Conservation (phyloP, 2,888 invertebrate genomes). For the Scaptomyza reducta region DNA sequence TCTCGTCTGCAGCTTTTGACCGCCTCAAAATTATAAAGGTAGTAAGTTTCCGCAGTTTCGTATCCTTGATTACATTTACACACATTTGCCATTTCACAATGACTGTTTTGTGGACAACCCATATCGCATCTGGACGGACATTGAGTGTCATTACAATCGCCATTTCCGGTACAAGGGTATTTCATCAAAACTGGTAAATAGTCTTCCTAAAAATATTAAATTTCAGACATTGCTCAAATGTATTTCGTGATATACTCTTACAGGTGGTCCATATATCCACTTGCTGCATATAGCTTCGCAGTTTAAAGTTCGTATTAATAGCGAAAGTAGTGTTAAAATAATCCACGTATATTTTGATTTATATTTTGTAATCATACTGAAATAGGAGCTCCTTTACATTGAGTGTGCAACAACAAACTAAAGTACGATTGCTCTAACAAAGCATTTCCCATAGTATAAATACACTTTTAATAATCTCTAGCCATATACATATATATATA, state of each 20-base stretch:
- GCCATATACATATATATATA: too few species aligned
- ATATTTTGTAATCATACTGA: neutral
- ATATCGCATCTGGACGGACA: conserved; percentile 27
- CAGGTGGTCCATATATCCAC: conserved; percentile 17
- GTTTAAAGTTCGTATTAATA: neutral
- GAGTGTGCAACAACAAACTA: neutral
- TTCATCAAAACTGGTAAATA: conserved; percentile 18
- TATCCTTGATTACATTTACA: conserved; percentile 10
- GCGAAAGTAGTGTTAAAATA: neutral
- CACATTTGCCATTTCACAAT: conserved; percentile 14
- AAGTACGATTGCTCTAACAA: neutral
- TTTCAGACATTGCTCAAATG: neutral
- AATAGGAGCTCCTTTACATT: neutral
- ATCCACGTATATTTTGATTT: neutral
- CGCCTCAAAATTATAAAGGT: neutral
- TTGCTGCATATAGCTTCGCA: conserved; percentile 11
- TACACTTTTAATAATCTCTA: too few species aligned
- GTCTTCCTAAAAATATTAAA: conserved; percentile 4
- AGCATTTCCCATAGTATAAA: too few species aligned
- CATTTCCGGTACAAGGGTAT: conserved; percentile 22
- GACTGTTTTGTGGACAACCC: conserved; percentile 25
- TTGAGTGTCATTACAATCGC: neutral
- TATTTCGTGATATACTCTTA: neutral
- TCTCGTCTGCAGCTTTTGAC: conserved; percentile 13
- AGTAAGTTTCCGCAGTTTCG: neutral